A percentile compares a stretch with the other conserved stretches of the same genome.
Evolutionary conservation across 2,797 vertebrate genomes (phyloP).

Genomic region (Caiman crocodilus): DNA sequence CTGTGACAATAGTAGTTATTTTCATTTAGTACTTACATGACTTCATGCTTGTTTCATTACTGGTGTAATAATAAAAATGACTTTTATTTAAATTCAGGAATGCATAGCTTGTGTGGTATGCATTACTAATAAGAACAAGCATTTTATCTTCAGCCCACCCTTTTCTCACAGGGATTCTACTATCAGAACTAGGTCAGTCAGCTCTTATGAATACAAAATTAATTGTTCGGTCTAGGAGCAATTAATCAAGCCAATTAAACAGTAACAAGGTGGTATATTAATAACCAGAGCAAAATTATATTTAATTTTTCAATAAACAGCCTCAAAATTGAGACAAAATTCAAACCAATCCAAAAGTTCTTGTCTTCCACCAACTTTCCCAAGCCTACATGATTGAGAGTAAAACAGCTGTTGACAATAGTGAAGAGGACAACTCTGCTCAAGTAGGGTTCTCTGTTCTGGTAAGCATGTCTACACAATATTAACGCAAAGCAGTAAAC

Average conservation of each 20-base stretch:
- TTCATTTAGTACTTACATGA: not conserved
- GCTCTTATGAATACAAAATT: not conserved
- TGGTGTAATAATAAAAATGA: not conserved
- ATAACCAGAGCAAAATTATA: not conserved
- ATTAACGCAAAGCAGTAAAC: too few relatives aligned
- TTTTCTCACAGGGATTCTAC: not conserved
- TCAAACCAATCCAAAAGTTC: not conserved
- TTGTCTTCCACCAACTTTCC: not conserved
- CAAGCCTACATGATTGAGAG: not conserved
- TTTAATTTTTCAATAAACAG: not conserved
- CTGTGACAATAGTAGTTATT: not conserved
- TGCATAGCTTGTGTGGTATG: not conserved
- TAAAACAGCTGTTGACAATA: not conserved
- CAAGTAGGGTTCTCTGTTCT: too few relatives aligned
- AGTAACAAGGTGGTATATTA: not conserved
- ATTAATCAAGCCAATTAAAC: not conserved
- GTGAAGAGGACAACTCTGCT: too few relatives aligned
- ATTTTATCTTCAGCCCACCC: not conserved
- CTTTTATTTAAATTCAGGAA: not conserved
- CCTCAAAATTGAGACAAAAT: conserved; percentile 1
- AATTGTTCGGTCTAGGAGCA: not conserved
- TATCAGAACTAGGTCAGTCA: not conserved
- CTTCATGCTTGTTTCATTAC: not conserved
- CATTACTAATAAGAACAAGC: not conserved
- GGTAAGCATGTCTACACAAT: too few relatives aligned